phyloP scores from a whole-genome alignment of 2,113 vertebrate genomes.

The Salvator merianae region DNA sequence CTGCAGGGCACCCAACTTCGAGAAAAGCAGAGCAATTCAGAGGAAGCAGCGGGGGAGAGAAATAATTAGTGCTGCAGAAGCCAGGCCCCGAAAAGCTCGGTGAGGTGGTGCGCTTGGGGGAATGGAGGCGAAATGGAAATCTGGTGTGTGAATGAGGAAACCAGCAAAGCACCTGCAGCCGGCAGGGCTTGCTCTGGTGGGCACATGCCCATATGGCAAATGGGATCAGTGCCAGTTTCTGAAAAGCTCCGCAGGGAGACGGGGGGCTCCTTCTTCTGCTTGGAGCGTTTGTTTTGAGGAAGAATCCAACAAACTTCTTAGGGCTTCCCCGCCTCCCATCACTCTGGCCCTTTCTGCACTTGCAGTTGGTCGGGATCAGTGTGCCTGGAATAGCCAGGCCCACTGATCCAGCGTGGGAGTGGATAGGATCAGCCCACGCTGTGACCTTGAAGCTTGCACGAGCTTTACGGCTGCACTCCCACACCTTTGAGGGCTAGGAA shows the following conservation, averaged over 20 bases:
- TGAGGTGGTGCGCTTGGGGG: conserved; percentile 49
- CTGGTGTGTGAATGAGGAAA: conserved; percentile 43
- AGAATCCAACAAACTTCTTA: background rate
- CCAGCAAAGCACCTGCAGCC: conserved; percentile 37
- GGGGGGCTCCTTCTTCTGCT: background rate
- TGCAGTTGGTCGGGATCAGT: too few relatives aligned
- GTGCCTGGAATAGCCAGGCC: too few relatives aligned
- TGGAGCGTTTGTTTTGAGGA: conserved; percentile 5
- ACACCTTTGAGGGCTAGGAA: too few relatives aligned
- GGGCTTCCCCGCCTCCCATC: too few relatives aligned
- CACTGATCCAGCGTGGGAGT: too few relatives aligned
- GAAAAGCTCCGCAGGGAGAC: background rate
- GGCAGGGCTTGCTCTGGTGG: background rate
- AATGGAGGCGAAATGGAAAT: conserved; percentile 54
- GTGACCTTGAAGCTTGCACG: too few relatives aligned
- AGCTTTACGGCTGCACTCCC: too few relatives aligned
- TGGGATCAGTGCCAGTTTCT: background rate
- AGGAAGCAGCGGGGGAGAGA: conserved; percentile 66
- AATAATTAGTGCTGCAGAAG: conserved; percentile 54
- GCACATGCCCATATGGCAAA: background rate
- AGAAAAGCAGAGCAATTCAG: conserved; percentile 51
- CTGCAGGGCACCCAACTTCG: conserved; percentile 47
- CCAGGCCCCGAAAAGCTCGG: conserved; percentile 56
- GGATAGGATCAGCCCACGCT: too few relatives aligned
- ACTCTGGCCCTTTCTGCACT: too few relatives aligned